Conservation (phyloP, 1,140 invertebrate genomes). For the Hylyphantes graminicola region DNA sequence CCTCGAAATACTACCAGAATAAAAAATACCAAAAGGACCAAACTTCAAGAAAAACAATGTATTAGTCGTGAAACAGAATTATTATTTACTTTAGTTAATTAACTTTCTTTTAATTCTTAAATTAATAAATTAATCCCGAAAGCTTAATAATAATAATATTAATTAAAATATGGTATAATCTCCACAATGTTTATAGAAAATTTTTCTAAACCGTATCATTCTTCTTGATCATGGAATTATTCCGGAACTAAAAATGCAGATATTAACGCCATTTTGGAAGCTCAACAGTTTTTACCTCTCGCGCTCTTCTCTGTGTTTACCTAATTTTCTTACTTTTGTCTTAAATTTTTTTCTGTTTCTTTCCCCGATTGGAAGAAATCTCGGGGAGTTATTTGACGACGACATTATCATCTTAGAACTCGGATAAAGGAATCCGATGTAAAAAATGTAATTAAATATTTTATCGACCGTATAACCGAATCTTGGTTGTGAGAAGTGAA, state of each 20-base stretch:
- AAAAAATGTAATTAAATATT: constrained; percentile 47
- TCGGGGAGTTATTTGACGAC: constrained; percentile 36
- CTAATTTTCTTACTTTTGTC: constrained; percentile 26
- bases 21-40: too few relatives aligned
- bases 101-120: background rate
- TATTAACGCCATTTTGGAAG: constrained; percentile 18
- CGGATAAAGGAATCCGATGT: constrained; percentile 30
- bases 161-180: constrained; percentile 27
- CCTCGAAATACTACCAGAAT: too few relatives aligned
- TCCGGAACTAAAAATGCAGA: constrained; percentile 19
- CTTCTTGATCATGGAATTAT: background rate
- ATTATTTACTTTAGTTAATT: constrained; percentile 24
- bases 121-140: constrained; percentile 27
- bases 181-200: constrained; percentile 15
- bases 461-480: constrained; percentile 28
- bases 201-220: constrained; percentile 26
- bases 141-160: constrained; percentile 22
- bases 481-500: background rate
- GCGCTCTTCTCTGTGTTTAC: constrained; percentile 1
- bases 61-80: background rate
- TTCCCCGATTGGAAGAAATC: constrained; percentile 23
- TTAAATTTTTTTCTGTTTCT: background rate
- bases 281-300: constrained; percentile 18
- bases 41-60: too few relatives aligned
- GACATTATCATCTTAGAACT: constrained; percentile 27